Base-by-base conservation (phyloP, 1,140 invertebrate genomes). In the Metopolophium dirhodum region DNA sequence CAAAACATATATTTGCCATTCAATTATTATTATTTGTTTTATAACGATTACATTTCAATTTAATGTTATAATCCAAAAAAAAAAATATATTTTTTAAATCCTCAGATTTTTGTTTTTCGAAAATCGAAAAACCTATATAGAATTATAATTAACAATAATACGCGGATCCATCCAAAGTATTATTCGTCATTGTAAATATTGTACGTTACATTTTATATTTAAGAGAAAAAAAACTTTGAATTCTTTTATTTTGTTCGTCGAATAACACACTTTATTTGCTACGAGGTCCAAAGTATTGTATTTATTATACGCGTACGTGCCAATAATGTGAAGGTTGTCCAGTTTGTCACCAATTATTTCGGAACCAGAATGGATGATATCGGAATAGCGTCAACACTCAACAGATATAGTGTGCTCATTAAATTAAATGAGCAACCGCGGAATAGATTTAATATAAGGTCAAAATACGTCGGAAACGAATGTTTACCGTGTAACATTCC, bases 261-360 rank as follows among this genome's bases (percentile, higher is more conserved):
- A n/a, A 77, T 6, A n/a, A n/a, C n/a, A 77, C 4, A 77, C 14
- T 18, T n/a, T 7, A 77, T 35, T 68, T 68, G 4, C 4, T 68
- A 1, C 11, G 0, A 68, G n/a, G 14, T 77, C 14, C 61, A 77
- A 77, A n/a, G 6, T 77, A n/a, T 77, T 77, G 14, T 77, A n/a
- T n/a, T 77, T 20, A 77, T 77, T 77, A 77, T 30, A 77, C 30
- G 61, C 14, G 14, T n/a, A n/a, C 30, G n/a, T n/a, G 0, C 61
- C 30, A n/a, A 77, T 77, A 77, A 77, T 77, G 6, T 77, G n/a
- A 77, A 77, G n/a, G 61, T 77, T 77, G 14, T 77, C 6, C n/a
- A n/a, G 61, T 77, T 77, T n/a, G 61, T 77, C 14, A 77, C 61
- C 61, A 77, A 77, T 77, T 77, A 77, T 77, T 77, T 77, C n/a